Evolutionary conservation across 2,113 vertebrate species (phyloP).

Genomic region (Oncorhynchus masou): DNA sequence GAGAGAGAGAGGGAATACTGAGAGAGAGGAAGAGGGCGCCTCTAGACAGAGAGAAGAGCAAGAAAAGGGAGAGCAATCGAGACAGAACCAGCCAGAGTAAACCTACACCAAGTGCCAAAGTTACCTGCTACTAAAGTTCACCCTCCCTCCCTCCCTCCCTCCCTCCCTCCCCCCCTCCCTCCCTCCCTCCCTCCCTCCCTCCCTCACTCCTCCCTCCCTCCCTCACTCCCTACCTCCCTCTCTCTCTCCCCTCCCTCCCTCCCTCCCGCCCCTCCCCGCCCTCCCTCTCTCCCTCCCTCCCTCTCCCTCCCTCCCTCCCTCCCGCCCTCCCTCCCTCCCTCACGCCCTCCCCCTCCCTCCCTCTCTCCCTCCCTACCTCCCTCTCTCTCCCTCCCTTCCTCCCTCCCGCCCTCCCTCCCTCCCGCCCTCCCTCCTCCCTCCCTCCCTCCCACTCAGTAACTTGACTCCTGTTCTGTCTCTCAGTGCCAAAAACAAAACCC

Average conservation of each 20-base stretch:
- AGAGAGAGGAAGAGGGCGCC: not conserved
- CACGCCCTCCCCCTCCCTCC: not conserved
- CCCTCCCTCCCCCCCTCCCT: slow-evolving; percentile 1
- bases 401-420: too few relatives aligned
- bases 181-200: not conserved
- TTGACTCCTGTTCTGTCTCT: too few relatives aligned
- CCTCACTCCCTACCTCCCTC: too few relatives aligned
- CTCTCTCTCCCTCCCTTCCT: not conserved
- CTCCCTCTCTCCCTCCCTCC: too few relatives aligned
- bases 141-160: slow-evolving; percentile 15
- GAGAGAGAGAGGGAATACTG: not conserved
- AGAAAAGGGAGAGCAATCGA: not conserved
- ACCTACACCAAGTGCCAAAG: slow-evolving; percentile 14
- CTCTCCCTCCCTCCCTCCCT: rapidly evolving
- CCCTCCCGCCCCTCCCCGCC: too few relatives aligned
- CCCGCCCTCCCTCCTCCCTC: too few relatives aligned
- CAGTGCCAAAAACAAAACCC: too few relatives aligned
- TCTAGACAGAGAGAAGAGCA: not conserved
- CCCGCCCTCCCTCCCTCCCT: too few relatives aligned
- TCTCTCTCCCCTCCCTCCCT: rapidly evolving
- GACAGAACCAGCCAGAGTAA: slow-evolving; percentile 3
- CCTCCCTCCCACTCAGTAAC: not conserved
- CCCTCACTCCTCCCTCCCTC: not conserved
- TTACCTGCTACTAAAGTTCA: slow-evolving; percentile 45
- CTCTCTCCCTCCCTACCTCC: too few relatives aligned